phyloP scores from a whole-genome alignment of 2,888 invertebrate species.

The Yponomeuta cagnagella region DNA sequence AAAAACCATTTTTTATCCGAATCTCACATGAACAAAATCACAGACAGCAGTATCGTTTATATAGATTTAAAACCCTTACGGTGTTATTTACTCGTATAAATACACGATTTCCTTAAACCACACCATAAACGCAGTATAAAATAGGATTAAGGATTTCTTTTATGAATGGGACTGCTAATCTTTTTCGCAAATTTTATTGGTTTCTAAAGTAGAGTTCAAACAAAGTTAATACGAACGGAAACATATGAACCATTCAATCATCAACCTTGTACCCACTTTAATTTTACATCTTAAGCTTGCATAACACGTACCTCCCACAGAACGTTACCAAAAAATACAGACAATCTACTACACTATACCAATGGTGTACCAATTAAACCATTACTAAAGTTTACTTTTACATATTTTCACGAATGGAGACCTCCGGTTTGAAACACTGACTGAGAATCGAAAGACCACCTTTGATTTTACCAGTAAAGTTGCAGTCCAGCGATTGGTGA shows the following conservation, averaged over 20 bases:
- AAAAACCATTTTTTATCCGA: too few species aligned
- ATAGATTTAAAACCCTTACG: too few species aligned
- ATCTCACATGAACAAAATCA: too few species aligned
- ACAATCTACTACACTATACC: background rate
- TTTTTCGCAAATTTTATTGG: too few species aligned
- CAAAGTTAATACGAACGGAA: too few species aligned
- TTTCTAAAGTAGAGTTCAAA: too few species aligned
- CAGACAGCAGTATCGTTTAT: too few species aligned
- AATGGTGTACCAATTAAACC: conserved; percentile 44
- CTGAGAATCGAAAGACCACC: background rate
- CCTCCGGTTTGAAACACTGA: background rate
- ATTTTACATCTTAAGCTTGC: background rate
- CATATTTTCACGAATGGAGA: background rate
- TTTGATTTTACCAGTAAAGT: background rate
- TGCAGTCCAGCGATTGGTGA: background rate
- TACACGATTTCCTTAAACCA: too few species aligned
- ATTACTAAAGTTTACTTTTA: conserved; percentile 33
- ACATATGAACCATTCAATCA: background rate
- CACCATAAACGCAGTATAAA: too few species aligned
- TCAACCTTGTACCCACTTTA: background rate
- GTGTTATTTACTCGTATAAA: too few species aligned
- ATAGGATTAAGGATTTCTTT: too few species aligned
- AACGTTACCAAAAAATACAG: conserved; percentile 3
- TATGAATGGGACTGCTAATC: too few species aligned
- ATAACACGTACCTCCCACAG: background rate